A percentile compares a stretch with the other conserved stretches of the same genome.
Conservation (phyloP, 2,888 invertebrate species). For the Patella pellucida region DNA sequence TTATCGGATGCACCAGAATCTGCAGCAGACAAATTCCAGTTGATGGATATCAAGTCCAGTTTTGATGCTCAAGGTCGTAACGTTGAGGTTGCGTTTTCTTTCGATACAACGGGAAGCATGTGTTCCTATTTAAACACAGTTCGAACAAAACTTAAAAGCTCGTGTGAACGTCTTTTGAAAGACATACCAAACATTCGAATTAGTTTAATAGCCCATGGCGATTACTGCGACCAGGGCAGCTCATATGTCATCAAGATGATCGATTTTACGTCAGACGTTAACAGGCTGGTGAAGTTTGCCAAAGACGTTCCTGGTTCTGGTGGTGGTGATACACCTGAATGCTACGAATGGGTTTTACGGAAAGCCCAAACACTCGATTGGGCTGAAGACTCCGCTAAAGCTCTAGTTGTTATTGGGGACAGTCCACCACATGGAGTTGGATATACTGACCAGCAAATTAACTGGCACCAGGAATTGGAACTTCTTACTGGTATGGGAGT, state of each 20-base stretch:
- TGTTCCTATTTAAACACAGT: slow-evolving; percentile 53
- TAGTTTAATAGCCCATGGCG: slow-evolving; percentile 65
- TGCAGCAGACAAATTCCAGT: neutral
- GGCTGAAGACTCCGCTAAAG: slow-evolving; percentile 66
- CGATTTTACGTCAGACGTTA: slow-evolving; percentile 59
- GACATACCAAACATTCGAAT: slow-evolving; percentile 63
- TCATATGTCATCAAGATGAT: slow-evolving; percentile 48
- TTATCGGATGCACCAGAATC: neutral
- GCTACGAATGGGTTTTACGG: slow-evolving; percentile 64
- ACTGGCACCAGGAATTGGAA: slow-evolving; percentile 63
- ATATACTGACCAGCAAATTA: slow-evolving; percentile 61
- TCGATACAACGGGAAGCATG: slow-evolving; percentile 69
- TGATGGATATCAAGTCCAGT: slow-evolving; percentile 50
- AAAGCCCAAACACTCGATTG: slow-evolving; percentile 64
- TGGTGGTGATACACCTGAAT: slow-evolving; percentile 65
- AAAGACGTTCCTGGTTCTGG: slow-evolving; percentile 45
- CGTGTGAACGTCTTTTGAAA: slow-evolving; percentile 51
- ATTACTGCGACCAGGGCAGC: slow-evolving; percentile 57
- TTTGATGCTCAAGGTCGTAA: slow-evolving; percentile 53
- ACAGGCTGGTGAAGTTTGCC: slow-evolving; percentile 55
- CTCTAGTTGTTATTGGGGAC: slow-evolving; percentile 67
- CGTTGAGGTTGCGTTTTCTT: slow-evolving; percentile 67
- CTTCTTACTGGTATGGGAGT: slow-evolving; percentile 62
- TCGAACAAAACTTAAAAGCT: slow-evolving; percentile 48
- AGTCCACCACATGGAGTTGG: slow-evolving; percentile 55